Evolutionary conservation across 2,888 invertebrate genomes (phyloP), one percentile per base, ranked within the genome.

Genomic region (Meteorus cinctellus): DNA sequence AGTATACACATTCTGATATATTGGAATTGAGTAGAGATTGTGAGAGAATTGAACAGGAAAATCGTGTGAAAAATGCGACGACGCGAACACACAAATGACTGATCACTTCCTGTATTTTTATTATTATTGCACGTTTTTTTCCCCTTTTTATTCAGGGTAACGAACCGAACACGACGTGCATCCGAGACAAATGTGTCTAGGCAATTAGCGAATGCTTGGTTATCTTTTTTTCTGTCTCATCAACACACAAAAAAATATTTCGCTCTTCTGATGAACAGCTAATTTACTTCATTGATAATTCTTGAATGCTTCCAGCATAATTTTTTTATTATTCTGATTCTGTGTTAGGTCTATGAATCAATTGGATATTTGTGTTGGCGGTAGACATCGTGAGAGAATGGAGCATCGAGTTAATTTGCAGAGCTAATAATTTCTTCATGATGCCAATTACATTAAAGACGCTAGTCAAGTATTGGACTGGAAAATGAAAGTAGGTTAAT

Each of bases 401-500:
- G 8, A 41, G 8, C 12, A 41, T 12, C 12, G 8, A 12, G 2
- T 41, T 41, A 41, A 41, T 41, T 12, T 41, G 41, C 8, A 41
- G 41, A 41, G 8, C 41, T 8, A 41, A 41, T 12, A 19, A 65
- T 62, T 31, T 4, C 10, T 55, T 55, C 1, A 55, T 55, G 19
- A 55, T 24, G n/a, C 19, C 12, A 4, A 41, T 66, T 66, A 14
- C 31, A 16, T 63, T 31, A 6, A 67, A 55, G 48, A 48, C 29
- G 27, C 29, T 51, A 16, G 8, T 31, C 19, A 41, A 51, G 45
- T 51, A 4, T 16, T 41, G 29, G 31, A 51, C 51, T 68, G 29
- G 71, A 60, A 31, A 76, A 75, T 41, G 76, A 82, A 88, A 87
- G 85, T 88, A 83, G 87, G 85, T 87, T 86, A 84, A 84, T 85